A percentile compares a stretch with the other conserved stretches of the same genome.
Evolutionary conservation across 2,888 invertebrate species (phyloP).

Genomic region (Aelia acuminata): DNA sequence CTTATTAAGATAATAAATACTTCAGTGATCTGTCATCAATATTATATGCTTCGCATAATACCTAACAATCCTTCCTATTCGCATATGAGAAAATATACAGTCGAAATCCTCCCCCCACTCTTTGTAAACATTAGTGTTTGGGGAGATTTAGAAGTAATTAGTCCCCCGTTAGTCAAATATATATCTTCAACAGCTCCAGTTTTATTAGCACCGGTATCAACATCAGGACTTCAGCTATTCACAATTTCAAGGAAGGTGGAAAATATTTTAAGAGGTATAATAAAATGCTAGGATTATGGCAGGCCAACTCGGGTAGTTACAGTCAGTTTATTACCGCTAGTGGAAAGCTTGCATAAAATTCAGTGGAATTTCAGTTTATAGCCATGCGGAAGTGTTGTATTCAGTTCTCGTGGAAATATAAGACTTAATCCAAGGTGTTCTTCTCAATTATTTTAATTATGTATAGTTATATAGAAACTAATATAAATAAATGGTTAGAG

Average conservation of each 20-base stretch:
- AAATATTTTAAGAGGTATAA: constrained; percentile 18
- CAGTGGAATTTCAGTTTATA: not conserved
- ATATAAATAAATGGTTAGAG: too few species aligned
- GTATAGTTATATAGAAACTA: too few species aligned
- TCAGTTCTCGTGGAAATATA: not conserved
- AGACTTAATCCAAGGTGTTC: not conserved
- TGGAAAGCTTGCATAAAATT: not conserved
- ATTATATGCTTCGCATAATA: too few species aligned
- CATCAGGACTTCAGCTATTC: not conserved
- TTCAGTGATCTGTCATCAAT: too few species aligned
- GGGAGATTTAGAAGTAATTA: not conserved
- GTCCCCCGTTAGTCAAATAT: constrained; percentile 18
- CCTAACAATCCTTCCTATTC: not conserved
- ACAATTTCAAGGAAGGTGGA: not conserved
- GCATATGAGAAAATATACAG: not conserved
- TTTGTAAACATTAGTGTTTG: too few species aligned
- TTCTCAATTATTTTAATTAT: not conserved
- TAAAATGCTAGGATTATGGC: constrained; percentile 6
- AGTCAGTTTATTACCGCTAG: not conserved
- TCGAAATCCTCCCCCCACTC: too few species aligned
- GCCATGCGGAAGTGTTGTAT: not conserved
- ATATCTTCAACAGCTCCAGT: not conserved
- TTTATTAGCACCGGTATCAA: not conserved
- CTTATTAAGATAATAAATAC: too few species aligned
- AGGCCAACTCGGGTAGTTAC: not conserved